Evolutionary conservation across 2,113 vertebrate genomes (phyloP).

Genomic region (Hiodon alosoides): DNA sequence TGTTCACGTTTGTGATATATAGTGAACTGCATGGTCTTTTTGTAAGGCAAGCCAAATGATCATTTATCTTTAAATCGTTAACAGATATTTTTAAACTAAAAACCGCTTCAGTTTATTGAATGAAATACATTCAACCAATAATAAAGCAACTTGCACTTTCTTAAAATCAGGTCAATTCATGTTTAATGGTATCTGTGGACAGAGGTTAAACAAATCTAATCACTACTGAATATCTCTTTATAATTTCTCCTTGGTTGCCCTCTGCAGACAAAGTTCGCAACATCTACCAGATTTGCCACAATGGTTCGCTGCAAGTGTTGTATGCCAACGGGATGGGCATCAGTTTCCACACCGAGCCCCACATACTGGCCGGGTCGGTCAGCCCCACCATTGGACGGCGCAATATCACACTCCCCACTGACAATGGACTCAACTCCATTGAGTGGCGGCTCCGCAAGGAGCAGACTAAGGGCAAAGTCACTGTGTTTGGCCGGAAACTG

Average conservation of each 20-base stretch:
- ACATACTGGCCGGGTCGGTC: constrained; percentile 77
- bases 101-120: too few species aligned
- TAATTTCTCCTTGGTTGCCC: not conserved
- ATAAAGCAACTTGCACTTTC: too few species aligned
- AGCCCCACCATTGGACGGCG: constrained; percentile 81
- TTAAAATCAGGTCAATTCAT: too few species aligned
- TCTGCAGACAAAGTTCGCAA: constrained; percentile 81
- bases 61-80: too few species aligned
- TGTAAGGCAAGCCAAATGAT: too few species aligned
- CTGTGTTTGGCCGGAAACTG: constrained; percentile 82
- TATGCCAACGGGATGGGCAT: constrained; percentile 85
- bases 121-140: too few species aligned
- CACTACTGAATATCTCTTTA: not conserved
- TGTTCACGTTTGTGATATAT: too few species aligned
- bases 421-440: constrained; percentile 82
- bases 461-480: constrained; percentile 83
- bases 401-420: constrained; percentile 83
- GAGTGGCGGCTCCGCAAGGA: constrained; percentile 86
- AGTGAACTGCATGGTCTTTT: too few species aligned
- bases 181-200: too few species aligned
- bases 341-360: constrained; percentile 85
- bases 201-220: not conserved
- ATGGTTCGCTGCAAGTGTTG: constrained; percentile 79
- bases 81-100: too few species aligned
- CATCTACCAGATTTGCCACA: constrained; percentile 83